phyloP scores from a whole-genome alignment of 2,797 vertebrate genomes.

The Yasuhikotakia modesta region DNA sequence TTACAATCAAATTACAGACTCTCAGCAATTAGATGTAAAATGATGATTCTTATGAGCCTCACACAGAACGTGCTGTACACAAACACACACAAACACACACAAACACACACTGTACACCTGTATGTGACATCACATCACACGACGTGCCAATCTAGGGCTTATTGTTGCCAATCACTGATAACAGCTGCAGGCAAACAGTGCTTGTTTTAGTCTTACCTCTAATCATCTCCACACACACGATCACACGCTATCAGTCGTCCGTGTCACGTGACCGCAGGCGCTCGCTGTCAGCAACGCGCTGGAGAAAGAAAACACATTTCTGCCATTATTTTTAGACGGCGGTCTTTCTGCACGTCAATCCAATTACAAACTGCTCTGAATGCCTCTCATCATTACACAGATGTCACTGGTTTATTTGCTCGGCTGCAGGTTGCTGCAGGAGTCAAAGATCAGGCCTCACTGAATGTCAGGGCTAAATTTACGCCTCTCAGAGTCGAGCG shows the following conservation, averaged over 20 bases:
- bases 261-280: conserved; percentile 4
- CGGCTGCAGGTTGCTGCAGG: background rate
- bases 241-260: background rate
- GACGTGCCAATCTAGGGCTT: conserved; percentile 22
- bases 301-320: background rate
- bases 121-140: background rate
- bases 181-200: conserved; percentile 14
- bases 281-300: background rate
- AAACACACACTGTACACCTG: too few species aligned
- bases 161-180: conserved; percentile 1
- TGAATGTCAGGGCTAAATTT: conserved; percentile 24
- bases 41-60: background rate
- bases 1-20: conserved; percentile 3
- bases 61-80: background rate
- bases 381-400: conserved; percentile 9
- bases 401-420: conserved; percentile 36
- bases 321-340: conserved; percentile 27
- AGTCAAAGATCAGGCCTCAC: conserved; percentile 20
- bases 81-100: too few species aligned
- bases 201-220: conserved; percentile 4
- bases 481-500: background rate
- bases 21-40: too few species aligned
- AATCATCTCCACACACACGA: conserved; percentile 9
- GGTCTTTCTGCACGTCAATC: conserved; percentile 13
- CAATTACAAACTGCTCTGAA: conserved; percentile 34